phyloP scores from a whole-genome alignment of 2,797 vertebrate genomes.

The Catharus ustulatus region DNA sequence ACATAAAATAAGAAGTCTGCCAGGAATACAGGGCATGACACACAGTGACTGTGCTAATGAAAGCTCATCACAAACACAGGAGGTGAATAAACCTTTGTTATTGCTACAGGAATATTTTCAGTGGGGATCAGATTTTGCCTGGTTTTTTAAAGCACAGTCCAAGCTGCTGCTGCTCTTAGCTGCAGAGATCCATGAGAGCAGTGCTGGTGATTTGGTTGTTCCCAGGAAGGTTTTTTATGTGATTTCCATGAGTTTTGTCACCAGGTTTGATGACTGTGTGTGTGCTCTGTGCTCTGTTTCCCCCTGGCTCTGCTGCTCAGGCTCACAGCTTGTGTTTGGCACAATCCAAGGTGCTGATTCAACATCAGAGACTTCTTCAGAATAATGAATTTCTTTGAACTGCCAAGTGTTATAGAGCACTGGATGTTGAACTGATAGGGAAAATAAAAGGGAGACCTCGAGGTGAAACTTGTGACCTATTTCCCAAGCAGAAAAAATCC shows the following conservation, averaged over 20 bases:
- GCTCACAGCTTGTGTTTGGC: constrained; percentile 37
- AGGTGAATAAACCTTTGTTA: constrained; percentile 59
- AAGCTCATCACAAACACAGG: constrained; percentile 19
- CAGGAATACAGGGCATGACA: constrained; percentile 53
- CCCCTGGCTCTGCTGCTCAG: background rate
- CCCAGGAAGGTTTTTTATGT: background rate
- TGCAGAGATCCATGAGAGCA: background rate
- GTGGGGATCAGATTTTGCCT: background rate
- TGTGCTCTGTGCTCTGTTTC: background rate
- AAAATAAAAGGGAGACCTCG: constrained; percentile 37
- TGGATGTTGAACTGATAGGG: constrained; percentile 6
- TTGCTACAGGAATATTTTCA: background rate
- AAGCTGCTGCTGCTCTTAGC: background rate
- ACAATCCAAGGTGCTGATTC: constrained; percentile 30
- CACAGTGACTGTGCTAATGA: constrained; percentile 49
- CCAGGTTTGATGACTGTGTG: background rate
- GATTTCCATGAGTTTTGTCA: background rate
- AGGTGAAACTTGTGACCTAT: constrained; percentile 6
- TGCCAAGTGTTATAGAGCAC: constrained; percentile 33
- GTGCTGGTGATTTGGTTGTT: background rate
- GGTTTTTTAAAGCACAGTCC: background rate
- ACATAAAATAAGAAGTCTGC: constrained; percentile 46
- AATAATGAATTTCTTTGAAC: background rate
- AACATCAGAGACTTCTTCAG: background rate
- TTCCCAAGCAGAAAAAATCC: constrained; percentile 5